Evolutionary conservation across 2,113 vertebrate species (phyloP).

Genomic region (Ctenodactylus gundi): DNA sequence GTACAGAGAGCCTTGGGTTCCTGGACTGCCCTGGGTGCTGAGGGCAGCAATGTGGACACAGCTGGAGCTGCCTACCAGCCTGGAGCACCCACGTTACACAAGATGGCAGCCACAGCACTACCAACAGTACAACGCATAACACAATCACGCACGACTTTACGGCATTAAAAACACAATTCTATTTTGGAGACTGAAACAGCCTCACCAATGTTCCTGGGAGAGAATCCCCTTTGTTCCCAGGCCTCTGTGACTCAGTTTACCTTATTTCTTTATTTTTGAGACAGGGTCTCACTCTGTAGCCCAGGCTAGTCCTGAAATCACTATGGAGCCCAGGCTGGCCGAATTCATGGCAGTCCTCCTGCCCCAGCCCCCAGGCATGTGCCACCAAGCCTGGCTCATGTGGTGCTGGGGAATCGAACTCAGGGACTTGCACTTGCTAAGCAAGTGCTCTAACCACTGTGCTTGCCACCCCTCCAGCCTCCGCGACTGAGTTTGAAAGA

Average conservation of each 20-base stretch:
- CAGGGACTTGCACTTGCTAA: too few species aligned
- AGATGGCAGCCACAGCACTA: not conserved
- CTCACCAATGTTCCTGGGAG: not conserved
- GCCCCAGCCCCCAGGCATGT: too few species aligned
- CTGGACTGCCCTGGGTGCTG: not conserved
- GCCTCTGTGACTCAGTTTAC: not conserved
- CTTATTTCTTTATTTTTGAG: too few species aligned
- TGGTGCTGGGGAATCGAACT: too few species aligned
- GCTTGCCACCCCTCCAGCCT: too few species aligned
- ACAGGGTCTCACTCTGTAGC: too few species aligned
- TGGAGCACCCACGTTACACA: accelerated
- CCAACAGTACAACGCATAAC: accelerated
- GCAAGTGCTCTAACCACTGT: too few species aligned
- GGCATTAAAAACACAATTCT: not conserved
- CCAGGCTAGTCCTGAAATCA: too few species aligned
- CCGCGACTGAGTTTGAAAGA: too few species aligned
- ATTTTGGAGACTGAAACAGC: slow-evolving; percentile 20
- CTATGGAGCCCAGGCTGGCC: too few species aligned
- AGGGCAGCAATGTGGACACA: accelerated
- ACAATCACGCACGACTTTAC: not conserved
- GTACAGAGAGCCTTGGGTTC: not conserved
- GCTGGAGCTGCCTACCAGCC: not conserved
- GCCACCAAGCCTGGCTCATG: too few species aligned
- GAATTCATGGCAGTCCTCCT: too few species aligned
- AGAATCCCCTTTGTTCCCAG: not conserved